Conservation (phyloP, 2,797 vertebrate species). For the Apogon talboti region DNA sequence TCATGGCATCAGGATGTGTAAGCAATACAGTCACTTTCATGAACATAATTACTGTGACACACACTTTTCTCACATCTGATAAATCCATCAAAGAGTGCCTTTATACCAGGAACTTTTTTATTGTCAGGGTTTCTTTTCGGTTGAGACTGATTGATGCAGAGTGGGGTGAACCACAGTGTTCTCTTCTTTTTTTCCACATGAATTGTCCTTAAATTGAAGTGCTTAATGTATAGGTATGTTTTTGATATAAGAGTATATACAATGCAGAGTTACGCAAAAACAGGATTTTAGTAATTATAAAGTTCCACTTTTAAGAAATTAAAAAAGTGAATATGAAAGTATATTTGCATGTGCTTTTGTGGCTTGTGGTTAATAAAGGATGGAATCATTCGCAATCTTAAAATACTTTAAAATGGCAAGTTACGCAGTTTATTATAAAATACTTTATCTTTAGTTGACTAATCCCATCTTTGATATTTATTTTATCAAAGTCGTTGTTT, state of each 20-base stretch:
- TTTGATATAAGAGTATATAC: constrained; percentile 83
- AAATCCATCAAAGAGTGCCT: constrained; percentile 64
- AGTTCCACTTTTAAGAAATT: constrained; percentile 71
- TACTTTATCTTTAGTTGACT: constrained; percentile 52
- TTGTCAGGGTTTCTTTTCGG: constrained; percentile 45
- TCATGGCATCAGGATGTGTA: constrained; percentile 88
- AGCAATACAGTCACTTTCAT: constrained; percentile 82
- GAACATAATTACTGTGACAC: constrained; percentile 69
- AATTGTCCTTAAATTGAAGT: constrained; percentile 60
- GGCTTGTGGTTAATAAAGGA: constrained; percentile 66
- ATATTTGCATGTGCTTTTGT: constrained; percentile 78
- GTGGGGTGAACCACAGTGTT: constrained; percentile 49
- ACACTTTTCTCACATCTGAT: constrained; percentile 68
- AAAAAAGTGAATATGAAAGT: constrained; percentile 73
- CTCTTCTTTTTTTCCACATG: constrained; percentile 46
- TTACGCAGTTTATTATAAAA: constrained; percentile 54
- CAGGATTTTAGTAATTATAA: constrained; percentile 73
- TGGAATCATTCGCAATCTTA: constrained; percentile 64
- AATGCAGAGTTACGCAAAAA: constrained; percentile 76
- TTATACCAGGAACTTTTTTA: constrained; percentile 48
- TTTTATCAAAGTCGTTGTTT: constrained; percentile 43
- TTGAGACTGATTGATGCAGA: constrained; percentile 44
- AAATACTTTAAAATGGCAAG: constrained; percentile 63
- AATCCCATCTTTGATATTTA: constrained; percentile 48
- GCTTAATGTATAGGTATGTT: constrained; percentile 78